Evolutionary conservation across 92 coral and sea anemone species (phyloP), one percentile per base, ranked within the genome.

Genomic region (Epizoanthus rinbou): DNA sequence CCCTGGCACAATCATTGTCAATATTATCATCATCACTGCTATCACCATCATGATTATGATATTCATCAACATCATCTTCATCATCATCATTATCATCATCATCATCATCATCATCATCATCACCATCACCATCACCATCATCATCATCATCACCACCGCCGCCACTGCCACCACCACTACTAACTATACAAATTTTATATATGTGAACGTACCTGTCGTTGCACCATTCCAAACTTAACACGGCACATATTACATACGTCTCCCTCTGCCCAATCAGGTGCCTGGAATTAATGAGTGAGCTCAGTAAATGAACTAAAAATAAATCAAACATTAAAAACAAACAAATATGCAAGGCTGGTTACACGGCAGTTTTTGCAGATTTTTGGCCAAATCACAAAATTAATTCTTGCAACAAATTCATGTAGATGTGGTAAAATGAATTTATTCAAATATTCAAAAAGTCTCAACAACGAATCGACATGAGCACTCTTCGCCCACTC

Each of bases 241-340:
- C 99, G 92, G 56, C 99, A 97, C 91, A 93, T 94, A 88, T 97
- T 98, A 86, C 99, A 97, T 11, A 92, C 96, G 52, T 97, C 99
- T 47, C 99, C 99, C 45, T 97, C 99, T 2, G 98, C 99, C 99
- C 99, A 97, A 14, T 93, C 95, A 69, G 99, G 99, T 45, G 99
- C 99, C 99, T 97, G 63, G 8, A 60, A 53, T 28, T 14, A 72
- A 22, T 50, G 28, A 14, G 43, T 15, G 8, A 52, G 23, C 11
- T 53, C 19, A 53, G 9, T 28, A 70, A 28, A 50, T 10, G 9
- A 50, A 50, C 54, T 50, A 50, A 10, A 50, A 50, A 50, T 1
- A 50, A 9, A 10, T 50, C 3, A 11, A 9, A 50, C 13, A 47
- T 0, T 47, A 47, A 50, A 50, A 50, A 11, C 14, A 50, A 50